Evolutionary conservation across 2,888 invertebrate species (phyloP), one percentile per base, ranked within the genome.

Genomic region (Oligia latruncula): DNA sequence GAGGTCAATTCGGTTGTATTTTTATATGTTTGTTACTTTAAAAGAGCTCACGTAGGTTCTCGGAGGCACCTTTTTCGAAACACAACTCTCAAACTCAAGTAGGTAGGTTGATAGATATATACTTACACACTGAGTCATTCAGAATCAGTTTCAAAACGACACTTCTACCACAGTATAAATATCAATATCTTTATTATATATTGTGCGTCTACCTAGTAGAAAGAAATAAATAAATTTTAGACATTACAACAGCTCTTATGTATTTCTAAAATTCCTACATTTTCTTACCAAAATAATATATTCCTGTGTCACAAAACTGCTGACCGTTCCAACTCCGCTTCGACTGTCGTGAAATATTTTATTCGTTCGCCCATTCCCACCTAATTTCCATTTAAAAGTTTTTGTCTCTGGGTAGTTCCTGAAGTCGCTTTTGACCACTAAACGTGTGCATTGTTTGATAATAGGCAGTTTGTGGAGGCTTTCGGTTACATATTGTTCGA

Each of bases 311-410:
- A 80, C 81, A 64, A 67, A 77, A 83, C 55, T 46, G 81, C 80
- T 87, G 89, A 85, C 89, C 78, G 78, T 72, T 79, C 75, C 65
- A 68, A 77, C 58, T 81, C 74, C 75, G n/a, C 80, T 79, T 78
- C 78, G 74, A 71, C 64, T 71, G 64, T 81, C 80, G 73, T 87
- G 77, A 83, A 88, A 81, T 90, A 90, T 87, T 82, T 85, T 81
- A 85, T 87, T 77, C 78, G 70, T 75, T 67, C 71, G 60, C 40
- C 71, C 65, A 68, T 84, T 82, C 65, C 81, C 81, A 82, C 84
- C 80, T 82, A 84, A 82, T 86, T 84, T 82, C 79, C 78, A 88
- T 90, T 84, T 68, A 84, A 82, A 88, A 86, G 52, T 81, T 89
- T 83, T 74, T 55, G 49, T 66, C 20, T 74, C n/a, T 29, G 64